Evolutionary conservation across 1,140 invertebrate species (phyloP).

Genomic region (Heliconius melpomene): DNA sequence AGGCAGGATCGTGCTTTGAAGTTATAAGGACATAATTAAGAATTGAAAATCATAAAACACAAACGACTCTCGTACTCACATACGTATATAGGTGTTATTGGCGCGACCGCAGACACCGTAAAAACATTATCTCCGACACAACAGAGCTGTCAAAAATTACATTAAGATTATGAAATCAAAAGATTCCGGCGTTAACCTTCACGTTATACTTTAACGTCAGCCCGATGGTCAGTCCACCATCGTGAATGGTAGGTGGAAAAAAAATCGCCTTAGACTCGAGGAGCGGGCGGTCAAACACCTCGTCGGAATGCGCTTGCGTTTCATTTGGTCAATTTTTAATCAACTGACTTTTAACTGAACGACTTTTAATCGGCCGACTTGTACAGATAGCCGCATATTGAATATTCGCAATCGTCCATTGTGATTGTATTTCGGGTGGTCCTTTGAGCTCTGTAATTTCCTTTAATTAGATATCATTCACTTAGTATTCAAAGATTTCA

Average conservation of each 20-base stretch:
- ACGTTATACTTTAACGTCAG: slow-evolving; percentile 33
- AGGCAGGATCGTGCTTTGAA: slow-evolving; percentile 21
- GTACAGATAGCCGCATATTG: slow-evolving; percentile 22
- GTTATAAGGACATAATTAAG: slow-evolving; percentile 29
- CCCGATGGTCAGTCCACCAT: slow-evolving; percentile 43
- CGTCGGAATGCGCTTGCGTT: slow-evolving; percentile 47
- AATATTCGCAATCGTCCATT: slow-evolving; percentile 28
- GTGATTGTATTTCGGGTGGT: slow-evolving; percentile 27
- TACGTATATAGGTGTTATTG: neutral
- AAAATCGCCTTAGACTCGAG: slow-evolving; percentile 31
- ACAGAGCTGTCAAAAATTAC: slow-evolving; percentile 33
- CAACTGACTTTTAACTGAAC: slow-evolving; percentile 40
- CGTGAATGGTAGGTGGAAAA: slow-evolving; percentile 34
- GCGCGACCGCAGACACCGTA: neutral
- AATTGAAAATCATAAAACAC: slow-evolving; percentile 15
- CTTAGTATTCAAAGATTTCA: slow-evolving; percentile 5
- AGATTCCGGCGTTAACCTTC: slow-evolving; percentile 19
- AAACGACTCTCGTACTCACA: neutral
- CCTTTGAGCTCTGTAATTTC: slow-evolving; percentile 9
- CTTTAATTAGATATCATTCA: slow-evolving; percentile 20
- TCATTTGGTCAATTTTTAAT: slow-evolving; percentile 49
- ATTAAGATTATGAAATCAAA: slow-evolving; percentile 36
- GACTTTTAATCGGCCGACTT: slow-evolving; percentile 29
- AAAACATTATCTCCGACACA: slow-evolving; percentile 20
- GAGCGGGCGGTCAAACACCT: slow-evolving; percentile 43